A percentile compares a stretch with the other conserved stretches of the same genome.
Evolutionary conservation across 2,888 invertebrate species (phyloP).

Genomic region (Blomia tropicalis): DNA sequence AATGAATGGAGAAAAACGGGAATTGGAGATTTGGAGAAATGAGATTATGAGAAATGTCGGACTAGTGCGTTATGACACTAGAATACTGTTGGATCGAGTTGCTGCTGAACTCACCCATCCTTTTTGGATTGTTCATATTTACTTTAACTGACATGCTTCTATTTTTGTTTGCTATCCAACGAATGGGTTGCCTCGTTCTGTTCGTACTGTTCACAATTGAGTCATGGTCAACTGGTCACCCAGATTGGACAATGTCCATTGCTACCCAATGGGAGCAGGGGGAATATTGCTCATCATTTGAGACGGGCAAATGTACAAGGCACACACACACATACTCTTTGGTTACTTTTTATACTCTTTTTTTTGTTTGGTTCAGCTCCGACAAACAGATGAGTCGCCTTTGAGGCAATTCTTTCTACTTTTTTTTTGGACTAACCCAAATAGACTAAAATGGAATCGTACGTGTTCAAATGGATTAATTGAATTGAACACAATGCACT

Average conservation of each 20-base stretch:
- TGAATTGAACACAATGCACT: no score
- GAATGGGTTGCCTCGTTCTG: no score
- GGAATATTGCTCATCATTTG: not conserved
- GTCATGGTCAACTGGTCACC: conserved; percentile 9
- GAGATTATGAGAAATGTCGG: no score
- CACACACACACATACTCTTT: not conserved
- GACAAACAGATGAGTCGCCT: not conserved
- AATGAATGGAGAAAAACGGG: no score
- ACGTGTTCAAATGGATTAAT: not conserved
- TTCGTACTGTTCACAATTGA: no score
- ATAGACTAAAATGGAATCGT: not conserved
- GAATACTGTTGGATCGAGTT: no score
- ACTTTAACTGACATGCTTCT: no score
- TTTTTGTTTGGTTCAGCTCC: not conserved
- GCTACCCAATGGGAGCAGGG: not conserved
- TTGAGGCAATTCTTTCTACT: not conserved
- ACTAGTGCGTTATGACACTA: no score
- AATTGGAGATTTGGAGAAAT: no score
- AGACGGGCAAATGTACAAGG: not conserved
- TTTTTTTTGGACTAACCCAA: not conserved
- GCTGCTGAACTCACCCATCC: no score
- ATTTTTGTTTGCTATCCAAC: no score
- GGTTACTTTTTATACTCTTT: conserved; percentile 5
- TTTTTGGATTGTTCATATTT: no score
- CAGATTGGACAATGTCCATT: not conserved